Percentiles rank a stretch among this genome's conserved stretches.
Evolutionary conservation across 1,140 invertebrate species (phyloP).

Genomic region (Aphidius gifuensis): DNA sequence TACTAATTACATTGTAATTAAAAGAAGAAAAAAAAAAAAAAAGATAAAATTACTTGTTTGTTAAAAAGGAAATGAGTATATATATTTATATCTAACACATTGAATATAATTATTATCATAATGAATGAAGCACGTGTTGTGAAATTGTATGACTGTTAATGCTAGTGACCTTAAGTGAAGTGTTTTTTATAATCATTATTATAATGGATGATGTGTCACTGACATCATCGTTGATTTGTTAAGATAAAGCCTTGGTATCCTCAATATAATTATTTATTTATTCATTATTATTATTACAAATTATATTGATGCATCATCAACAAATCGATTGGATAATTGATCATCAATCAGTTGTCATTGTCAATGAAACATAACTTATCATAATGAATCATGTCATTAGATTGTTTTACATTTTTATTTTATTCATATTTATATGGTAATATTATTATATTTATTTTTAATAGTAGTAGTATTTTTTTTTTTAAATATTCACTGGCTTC

Average conservation of each 20-base stretch:
- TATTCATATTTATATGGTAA: no score
- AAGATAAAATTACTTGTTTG: background rate
- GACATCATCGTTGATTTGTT: conserved; percentile 16
- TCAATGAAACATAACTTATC: no score
- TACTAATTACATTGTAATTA: conserved; percentile 5
- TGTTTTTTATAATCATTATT: background rate
- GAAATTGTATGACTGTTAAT: conserved; percentile 21
- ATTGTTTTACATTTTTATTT: no score
- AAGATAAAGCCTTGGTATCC: no score
- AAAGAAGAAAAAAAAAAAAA: background rate
- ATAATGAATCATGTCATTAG: no score
- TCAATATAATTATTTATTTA: background rate
- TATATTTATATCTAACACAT: conserved; percentile 5
- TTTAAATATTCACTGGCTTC: no score
- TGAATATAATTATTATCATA: conserved; percentile 19
- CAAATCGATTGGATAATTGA: no score
- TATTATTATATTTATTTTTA: no score
- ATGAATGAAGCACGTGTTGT: conserved; percentile 23
- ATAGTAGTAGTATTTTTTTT: no score
- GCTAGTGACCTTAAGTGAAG: conserved; percentile 16
- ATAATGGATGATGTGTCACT: background rate
- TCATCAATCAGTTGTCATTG: no score
- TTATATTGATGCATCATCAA: no score
- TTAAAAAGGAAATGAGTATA: conserved; percentile 20
- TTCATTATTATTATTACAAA: no score